Base-by-base conservation (phyloP, 2,113 vertebrate species). In the Chamaetylas fuelleborni region DNA sequence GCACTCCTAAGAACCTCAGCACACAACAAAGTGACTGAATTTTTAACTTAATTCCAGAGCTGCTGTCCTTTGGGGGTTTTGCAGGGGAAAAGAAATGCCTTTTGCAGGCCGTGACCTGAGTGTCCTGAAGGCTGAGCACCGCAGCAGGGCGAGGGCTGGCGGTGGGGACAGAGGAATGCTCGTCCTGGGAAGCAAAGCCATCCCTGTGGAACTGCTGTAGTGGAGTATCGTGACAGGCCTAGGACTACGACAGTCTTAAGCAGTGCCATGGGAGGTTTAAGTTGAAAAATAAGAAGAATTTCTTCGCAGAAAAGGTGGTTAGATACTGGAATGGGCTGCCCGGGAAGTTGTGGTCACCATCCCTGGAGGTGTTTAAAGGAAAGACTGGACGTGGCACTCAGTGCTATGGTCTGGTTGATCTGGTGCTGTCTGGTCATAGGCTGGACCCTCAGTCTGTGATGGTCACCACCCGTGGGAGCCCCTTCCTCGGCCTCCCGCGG, bases 1-100 rank as follows among this genome's bases (percentile, higher is more conserved):
- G 28, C 58, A 5, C 11, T 17, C 34, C 22, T 17, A 3, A 6
- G 18, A 20, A 31, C 48, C 34, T 50, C 33, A 2, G 79, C 40
- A 8, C 36, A 3, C 7, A 8, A 12, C 4, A 1, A 1, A 13
- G 25, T 1, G 22, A 34, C 34, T 5, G 0, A 2, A 7, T 54
- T 36, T 50, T 38, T 38, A 38, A 38, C 38, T 15, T 56, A 5
- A 22, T 5, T 62, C 36, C 47, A 38, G 12, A 38, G 14, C 26
- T 47, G 3, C 43, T 5, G 16, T 22, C 23, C 36, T 28, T 28
- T 2, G 11, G 2, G 7, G 2, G 6, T 36, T 61, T 4, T 31
- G 25, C 48, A 28, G 56, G 28, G 36, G 14, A 11, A 5, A 31
- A 43, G 9, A 28, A 47, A 26, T 2, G 26, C 28, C 2, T 54